These are phyloP conservation scores for Philopedon plagiatum DNA, from an alignment of 2,888 invertebrate genomes.

Conservation along the genomic window DNA sequence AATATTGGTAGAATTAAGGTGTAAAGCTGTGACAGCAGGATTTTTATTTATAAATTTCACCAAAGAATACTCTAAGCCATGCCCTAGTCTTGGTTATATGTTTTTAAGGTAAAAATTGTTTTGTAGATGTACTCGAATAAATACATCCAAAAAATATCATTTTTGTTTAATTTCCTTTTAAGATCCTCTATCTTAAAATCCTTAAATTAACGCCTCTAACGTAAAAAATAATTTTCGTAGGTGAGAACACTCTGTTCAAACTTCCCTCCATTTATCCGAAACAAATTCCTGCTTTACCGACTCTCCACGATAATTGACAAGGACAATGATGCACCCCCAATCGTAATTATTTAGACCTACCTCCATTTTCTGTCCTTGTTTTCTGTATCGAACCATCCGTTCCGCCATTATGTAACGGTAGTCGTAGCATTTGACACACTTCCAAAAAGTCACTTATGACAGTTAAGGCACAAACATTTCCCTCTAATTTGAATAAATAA, in stretches of 20 bases:
- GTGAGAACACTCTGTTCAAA: too few species aligned
- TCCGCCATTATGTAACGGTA: conserved; percentile 23
- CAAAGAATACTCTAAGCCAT: conserved; percentile 14
- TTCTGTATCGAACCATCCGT: background rate
- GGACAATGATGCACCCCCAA: conserved; percentile 11
- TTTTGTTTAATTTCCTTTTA: background rate
- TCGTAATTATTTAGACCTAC: background rate
- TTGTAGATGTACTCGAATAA: conserved; percentile 20
- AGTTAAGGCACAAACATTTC: conserved; percentile 60
- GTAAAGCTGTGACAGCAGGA: conserved; percentile 18
- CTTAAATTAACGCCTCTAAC: too few species aligned
- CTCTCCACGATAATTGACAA: background rate
- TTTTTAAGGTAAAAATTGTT: background rate
- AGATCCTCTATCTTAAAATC: too few species aligned
- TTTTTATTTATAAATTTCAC: conserved; percentile 26
- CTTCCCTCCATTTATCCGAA: background rate
- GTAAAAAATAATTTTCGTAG: too few species aligned
- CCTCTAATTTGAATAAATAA: conserved; percentile 58
- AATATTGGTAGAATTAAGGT: conserved; percentile 35
- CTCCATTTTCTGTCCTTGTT: conserved; percentile 4
- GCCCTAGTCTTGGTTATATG: conserved; percentile 6
- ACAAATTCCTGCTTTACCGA: conserved; percentile 14
- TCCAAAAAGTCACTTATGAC: conserved; percentile 60
- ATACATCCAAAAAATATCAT: background rate
- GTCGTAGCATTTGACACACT: conserved; percentile 60